Evolutionary conservation across 2,888 invertebrate species (phyloP), one percentile per base, ranked within the genome.

Genomic region (Parasteatoda lunata): DNA sequence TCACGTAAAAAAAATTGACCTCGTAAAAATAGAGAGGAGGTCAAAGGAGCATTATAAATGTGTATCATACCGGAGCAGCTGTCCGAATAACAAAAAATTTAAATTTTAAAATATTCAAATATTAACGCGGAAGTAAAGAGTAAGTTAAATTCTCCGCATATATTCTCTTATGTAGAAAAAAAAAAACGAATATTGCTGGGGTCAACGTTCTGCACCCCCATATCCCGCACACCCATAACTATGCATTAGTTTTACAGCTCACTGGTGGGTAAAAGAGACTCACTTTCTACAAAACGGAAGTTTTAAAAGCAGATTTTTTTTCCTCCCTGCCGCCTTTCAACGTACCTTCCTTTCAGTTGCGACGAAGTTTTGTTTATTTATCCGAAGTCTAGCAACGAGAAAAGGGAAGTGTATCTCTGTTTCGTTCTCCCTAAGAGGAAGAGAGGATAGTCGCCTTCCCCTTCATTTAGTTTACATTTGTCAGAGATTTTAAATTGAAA

Each of bases 211-310:
- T 48, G 78, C 78, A 84, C 84, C 84, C 84, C 84, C 75, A 64
- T 79, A 79, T 68, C 68, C 77, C 68, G 49, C 68, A 52, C 47
- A 54, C 83, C 77, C 66, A 76, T 80, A 80, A 80, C 80, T 80
- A 80, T 80, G 80, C 80, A 80, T 80, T 80, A 80, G 80, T 66
- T 71, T 73, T 71, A 70, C 79, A 49, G 71, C 59, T 79, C 77
- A 30, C 66, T 68, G 72, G 6, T 51, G 6, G 65, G 45, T 54
- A 59, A 15, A 70, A 70, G 30, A 30, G 54, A 84, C 83, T 85
- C 85, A 85, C 85, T 86, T 86, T 86, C 85, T 47, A 71, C 59
- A 80, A 86, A 86, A 80, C 85, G 85, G 85, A 86, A 86, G 85
- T 86, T 86, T 86, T 72, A 85, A 85, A 86, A 72, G 72, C 71